Evolutionary conservation across 2,888 invertebrate species (phyloP).

Genomic region (Agrochola lota): DNA sequence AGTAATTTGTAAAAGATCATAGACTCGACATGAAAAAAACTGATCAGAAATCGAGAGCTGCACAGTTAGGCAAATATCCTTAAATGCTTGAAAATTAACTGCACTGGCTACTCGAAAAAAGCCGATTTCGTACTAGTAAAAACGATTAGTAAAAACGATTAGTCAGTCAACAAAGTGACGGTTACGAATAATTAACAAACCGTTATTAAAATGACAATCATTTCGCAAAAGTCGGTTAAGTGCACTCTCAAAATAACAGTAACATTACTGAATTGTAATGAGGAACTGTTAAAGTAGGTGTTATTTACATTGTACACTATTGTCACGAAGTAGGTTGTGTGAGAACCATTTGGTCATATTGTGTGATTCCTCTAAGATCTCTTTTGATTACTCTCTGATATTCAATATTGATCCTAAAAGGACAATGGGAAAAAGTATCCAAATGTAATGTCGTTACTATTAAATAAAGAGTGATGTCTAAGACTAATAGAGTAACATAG

Average conservation of each 20-base stretch:
- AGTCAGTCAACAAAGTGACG: conserved; percentile 11
- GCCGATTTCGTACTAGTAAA: not conserved
- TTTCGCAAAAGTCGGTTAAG: conserved; percentile 38
- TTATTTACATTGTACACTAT: conserved; percentile 22
- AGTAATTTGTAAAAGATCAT: not conserved
- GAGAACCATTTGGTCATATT: not conserved
- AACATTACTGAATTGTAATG: conserved; percentile 13
- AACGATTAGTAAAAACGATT: no score
- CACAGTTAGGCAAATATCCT: no score
- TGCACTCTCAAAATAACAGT: conserved; percentile 32
- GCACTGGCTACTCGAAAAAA: not conserved
- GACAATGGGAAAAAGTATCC: not conserved
- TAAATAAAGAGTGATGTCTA: not conserved
- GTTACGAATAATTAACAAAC: conserved; percentile 29
- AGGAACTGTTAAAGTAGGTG: conserved; percentile 22
- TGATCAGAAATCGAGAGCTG: no score
- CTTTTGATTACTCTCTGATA: not conserved
- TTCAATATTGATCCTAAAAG: not conserved
- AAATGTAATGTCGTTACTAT: not conserved
- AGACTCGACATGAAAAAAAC: not conserved
- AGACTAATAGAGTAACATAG: no score
- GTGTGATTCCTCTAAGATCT: not conserved
- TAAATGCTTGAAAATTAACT: no score
- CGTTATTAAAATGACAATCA: conserved; percentile 34
- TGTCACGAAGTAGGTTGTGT: not conserved